Evolutionary conservation across 2,113 vertebrate species (phyloP).

Genomic region (Microtus richardsoni): DNA sequence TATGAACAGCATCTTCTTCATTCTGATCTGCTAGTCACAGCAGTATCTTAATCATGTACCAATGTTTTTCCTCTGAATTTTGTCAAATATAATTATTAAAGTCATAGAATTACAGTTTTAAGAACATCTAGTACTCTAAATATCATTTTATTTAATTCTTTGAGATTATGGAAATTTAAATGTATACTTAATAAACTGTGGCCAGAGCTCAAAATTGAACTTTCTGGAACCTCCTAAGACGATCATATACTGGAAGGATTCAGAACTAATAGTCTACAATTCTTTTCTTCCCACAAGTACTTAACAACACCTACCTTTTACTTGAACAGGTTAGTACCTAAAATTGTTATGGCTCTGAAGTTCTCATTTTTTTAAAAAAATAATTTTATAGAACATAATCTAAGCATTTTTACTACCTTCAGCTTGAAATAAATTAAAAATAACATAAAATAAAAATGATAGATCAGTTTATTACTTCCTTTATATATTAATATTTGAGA

Average conservation of each 20-base stretch:
- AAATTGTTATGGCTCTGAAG: neutral
- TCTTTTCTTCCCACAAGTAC: neutral
- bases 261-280: neutral
- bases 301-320: neutral
- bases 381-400: neutral
- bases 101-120: neutral
- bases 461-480: neutral
- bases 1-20: too few species aligned
- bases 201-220: neutral
- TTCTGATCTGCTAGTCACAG: neutral
- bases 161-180: constrained; percentile 6
- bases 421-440: neutral
- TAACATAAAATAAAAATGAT: neutral
- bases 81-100: neutral
- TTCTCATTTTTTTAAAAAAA: neutral
- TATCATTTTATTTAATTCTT: neutral
- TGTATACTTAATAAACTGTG: neutral
- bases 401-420: neutral
- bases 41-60: neutral
- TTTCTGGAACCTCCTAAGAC: neutral
- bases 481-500: neutral
- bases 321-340: neutral
- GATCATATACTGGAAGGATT: neutral
- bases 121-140: neutral
- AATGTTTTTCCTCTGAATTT: neutral